phyloP scores from a whole-genome alignment of 2,888 invertebrate genomes.

The Hemistola chrysoprasaria region DNA sequence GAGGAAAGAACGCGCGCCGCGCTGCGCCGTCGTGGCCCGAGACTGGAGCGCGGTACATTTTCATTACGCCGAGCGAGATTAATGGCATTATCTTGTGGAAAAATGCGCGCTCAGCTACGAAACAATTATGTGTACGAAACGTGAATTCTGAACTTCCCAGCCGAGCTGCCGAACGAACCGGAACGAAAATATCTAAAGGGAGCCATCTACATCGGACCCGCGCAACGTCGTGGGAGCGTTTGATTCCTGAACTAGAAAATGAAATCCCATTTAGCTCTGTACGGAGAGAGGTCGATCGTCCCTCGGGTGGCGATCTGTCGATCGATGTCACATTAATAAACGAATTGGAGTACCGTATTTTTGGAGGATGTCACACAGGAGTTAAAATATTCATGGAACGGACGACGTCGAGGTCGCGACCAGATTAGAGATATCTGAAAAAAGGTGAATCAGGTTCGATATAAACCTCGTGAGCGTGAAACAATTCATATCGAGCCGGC shows the following conservation, averaged over 20 bases:
- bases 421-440: slow-evolving; percentile 65
- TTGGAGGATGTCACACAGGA: slow-evolving; percentile 58
- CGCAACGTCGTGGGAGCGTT: slow-evolving; percentile 58
- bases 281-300: slow-evolving; percentile 44
- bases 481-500: slow-evolving; percentile 49
- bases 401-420: slow-evolving; percentile 53
- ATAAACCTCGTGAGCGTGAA: slow-evolving; percentile 41
- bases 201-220: slow-evolving; percentile 46
- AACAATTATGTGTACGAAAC: slow-evolving; percentile 59
- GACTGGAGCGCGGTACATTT: slow-evolving; percentile 54
- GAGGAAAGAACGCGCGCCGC: too few species aligned
- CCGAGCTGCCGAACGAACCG: slow-evolving; percentile 48
- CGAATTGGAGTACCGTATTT: slow-evolving; percentile 62
- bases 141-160: slow-evolving; percentile 36
- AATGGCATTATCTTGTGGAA: slow-evolving; percentile 69
- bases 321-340: slow-evolving; percentile 74
- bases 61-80: slow-evolving; percentile 64
- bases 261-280: slow-evolving; percentile 67
- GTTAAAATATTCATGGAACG: slow-evolving; percentile 74
- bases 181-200: slow-evolving; percentile 53
- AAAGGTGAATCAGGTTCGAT: slow-evolving; percentile 49
- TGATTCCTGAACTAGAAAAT: slow-evolving; percentile 78
- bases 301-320: slow-evolving; percentile 43
- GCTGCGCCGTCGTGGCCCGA: not conserved
- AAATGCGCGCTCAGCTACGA: slow-evolving; percentile 59